Percentiles rank a stretch among this genome's conserved stretches.
phyloP scores from a whole-genome alignment of 2,888 invertebrate species.

The Ectropis crepuscularia region DNA sequence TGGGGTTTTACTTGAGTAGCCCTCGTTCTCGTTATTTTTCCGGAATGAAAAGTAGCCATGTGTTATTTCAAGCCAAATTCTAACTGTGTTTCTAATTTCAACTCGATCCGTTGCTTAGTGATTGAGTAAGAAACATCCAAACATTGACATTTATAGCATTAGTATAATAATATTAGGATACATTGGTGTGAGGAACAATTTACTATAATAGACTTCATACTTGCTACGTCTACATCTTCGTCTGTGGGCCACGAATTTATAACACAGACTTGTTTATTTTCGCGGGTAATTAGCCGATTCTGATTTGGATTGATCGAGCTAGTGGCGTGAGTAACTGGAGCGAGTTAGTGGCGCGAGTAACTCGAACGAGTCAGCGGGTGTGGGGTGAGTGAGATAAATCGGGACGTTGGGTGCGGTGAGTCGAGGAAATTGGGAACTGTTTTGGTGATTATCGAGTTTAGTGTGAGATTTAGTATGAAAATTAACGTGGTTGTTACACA shows the following conservation, averaged over 20 bases:
- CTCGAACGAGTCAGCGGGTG: slow-evolving; percentile 18
- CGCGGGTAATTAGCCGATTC: slow-evolving; percentile 37
- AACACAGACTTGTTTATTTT: slow-evolving; percentile 38
- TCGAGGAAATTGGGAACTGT: slow-evolving; percentile 12
- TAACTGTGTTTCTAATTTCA: too few relatives aligned
- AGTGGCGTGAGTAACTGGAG: slow-evolving; percentile 27
- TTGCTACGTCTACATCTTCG: background rate
- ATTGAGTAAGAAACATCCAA: too few relatives aligned
- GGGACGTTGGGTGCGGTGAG: slow-evolving; percentile 6
- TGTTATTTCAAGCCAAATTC: too few relatives aligned
- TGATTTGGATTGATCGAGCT: slow-evolving; percentile 31
- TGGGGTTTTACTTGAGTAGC: too few relatives aligned
- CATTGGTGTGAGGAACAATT: too few relatives aligned
- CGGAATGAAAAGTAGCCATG: too few relatives aligned
- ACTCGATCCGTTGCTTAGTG: too few relatives aligned
- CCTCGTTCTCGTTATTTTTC: too few relatives aligned
- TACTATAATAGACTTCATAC: background rate
- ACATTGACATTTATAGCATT: too few relatives aligned
- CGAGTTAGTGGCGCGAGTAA: slow-evolving; percentile 10
- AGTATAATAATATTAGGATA: too few relatives aligned
- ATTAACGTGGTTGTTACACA: background rate
- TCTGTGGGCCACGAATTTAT: slow-evolving; percentile 19
- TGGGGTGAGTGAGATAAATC: slow-evolving; percentile 16
- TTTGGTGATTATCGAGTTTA: background rate
- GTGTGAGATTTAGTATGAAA: background rate